Evolutionary conservation across 2,888 invertebrate genomes (phyloP).

Genomic region (Spilarctia lutea): DNA sequence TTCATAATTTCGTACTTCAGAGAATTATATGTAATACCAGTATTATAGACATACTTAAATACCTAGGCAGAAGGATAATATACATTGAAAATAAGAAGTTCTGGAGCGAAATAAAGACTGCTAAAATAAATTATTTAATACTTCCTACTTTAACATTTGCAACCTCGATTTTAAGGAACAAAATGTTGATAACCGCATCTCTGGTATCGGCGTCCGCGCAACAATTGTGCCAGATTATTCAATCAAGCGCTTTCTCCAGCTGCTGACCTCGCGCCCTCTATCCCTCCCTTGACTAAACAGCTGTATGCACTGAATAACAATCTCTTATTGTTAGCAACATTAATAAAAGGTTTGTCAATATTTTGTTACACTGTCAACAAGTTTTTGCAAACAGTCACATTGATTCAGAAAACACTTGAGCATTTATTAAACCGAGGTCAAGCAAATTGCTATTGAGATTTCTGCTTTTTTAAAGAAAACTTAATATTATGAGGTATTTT

Average conservation of each 20-base stretch:
- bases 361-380: background rate
- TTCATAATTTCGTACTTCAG: too few species aligned
- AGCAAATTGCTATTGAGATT: background rate
- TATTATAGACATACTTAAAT: too few species aligned
- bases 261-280: constrained; percentile 62
- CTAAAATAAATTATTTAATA: background rate
- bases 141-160: background rate
- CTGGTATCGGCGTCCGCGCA: constrained; percentile 54
- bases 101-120: too few species aligned
- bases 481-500: background rate
- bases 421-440: background rate
- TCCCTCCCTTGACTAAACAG: constrained; percentile 34
- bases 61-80: too few species aligned
- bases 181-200: constrained; percentile 56
- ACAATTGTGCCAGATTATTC: constrained; percentile 80
- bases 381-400: background rate
- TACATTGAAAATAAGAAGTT: too few species aligned
- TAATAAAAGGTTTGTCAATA: background rate
- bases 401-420: background rate
- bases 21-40: too few species aligned
- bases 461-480: background rate
- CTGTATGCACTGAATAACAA: constrained; percentile 27
- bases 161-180: background rate
- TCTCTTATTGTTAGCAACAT: background rate
- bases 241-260: constrained; percentile 82